Percentiles rank a stretch among this genome's conserved stretches.
Evolutionary conservation across 2,888 invertebrate genomes (phyloP).

Genomic region (Monochamus alternatus): DNA sequence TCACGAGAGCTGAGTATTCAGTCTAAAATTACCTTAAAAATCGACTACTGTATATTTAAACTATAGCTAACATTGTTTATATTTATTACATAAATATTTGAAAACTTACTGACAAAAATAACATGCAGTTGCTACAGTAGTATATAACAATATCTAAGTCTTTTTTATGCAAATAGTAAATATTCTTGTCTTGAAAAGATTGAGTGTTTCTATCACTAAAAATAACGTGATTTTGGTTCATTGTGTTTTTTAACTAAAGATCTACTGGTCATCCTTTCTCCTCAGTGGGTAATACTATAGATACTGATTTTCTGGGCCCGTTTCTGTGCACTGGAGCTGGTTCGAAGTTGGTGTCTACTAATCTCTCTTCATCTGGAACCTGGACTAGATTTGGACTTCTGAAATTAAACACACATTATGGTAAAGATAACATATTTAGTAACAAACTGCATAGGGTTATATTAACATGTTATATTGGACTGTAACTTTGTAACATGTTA

Average conservation of each 20-base stretch:
- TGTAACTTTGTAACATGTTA: too few species aligned
- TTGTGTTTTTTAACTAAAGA: slow-evolving; percentile 47
- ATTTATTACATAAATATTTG: slow-evolving; percentile 27
- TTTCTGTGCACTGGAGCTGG: slow-evolving; percentile 62
- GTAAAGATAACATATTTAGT: not conserved
- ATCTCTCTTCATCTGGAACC: slow-evolving; percentile 67
- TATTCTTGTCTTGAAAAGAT: slow-evolving; percentile 33
- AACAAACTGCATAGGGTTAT: not conserved
- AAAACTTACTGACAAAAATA: slow-evolving; percentile 32
- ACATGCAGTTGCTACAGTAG: slow-evolving; percentile 22
- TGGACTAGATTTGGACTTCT: slow-evolving; percentile 68
- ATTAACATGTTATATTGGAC: too few species aligned
- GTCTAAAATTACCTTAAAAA: slow-evolving; percentile 31
- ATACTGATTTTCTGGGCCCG: slow-evolving; percentile 73
- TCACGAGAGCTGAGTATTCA: slow-evolving; percentile 17
- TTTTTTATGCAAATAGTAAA: slow-evolving; percentile 34
- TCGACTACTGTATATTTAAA: slow-evolving; percentile 13
- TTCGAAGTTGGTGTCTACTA: slow-evolving; percentile 65
- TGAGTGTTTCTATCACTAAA: slow-evolving; percentile 38
- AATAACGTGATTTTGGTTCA: slow-evolving; percentile 26
- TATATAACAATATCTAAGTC: slow-evolving; percentile 32
- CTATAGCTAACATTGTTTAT: slow-evolving; percentile 19
- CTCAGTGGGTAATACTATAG: slow-evolving; percentile 76
- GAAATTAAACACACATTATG: slow-evolving; percentile 47
- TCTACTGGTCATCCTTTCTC: slow-evolving; percentile 71